phyloP scores from a whole-genome alignment of 2,797 vertebrate genomes.

The Cossypha caffra region DNA sequence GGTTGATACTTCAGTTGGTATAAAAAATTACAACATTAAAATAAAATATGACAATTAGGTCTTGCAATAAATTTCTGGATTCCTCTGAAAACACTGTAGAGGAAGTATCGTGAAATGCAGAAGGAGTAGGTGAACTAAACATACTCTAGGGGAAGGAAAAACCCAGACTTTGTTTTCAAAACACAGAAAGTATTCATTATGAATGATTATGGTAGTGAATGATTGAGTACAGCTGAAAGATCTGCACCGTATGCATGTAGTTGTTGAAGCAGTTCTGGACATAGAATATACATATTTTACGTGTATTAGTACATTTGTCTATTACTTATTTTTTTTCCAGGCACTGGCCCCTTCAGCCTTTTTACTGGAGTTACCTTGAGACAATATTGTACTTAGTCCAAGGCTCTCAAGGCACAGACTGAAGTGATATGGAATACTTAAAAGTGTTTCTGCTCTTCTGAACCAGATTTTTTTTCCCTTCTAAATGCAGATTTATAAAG shows the following conservation, averaged over 20 bases:
- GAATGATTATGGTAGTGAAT: neutral
- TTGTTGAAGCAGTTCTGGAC: neutral
- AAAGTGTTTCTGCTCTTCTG: constrained; percentile 70
- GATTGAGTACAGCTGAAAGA: neutral
- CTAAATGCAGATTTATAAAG: constrained; percentile 77
- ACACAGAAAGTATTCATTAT: neutral
- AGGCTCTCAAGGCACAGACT: constrained; percentile 31
- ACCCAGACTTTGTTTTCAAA: neutral
- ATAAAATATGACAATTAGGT: neutral
- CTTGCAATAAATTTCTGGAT: neutral
- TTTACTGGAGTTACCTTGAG: constrained; percentile 31
- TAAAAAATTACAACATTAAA: neutral
- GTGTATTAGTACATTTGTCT: neutral
- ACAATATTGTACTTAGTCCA: neutral
- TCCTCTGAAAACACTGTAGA: neutral
- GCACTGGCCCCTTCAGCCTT: neutral
- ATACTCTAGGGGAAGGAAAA: neutral
- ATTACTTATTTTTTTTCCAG: constrained; percentile 3
- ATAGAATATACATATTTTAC: neutral
- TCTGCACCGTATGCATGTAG: neutral
- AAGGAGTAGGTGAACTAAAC: neutral
- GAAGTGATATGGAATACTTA: constrained; percentile 43
- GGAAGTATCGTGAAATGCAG: neutral
- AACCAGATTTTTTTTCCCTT: constrained; percentile 71
- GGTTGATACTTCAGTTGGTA: neutral